Base-by-base conservation (phyloP, 2,888 invertebrate genomes). In the Orthosia gothica region DNA sequence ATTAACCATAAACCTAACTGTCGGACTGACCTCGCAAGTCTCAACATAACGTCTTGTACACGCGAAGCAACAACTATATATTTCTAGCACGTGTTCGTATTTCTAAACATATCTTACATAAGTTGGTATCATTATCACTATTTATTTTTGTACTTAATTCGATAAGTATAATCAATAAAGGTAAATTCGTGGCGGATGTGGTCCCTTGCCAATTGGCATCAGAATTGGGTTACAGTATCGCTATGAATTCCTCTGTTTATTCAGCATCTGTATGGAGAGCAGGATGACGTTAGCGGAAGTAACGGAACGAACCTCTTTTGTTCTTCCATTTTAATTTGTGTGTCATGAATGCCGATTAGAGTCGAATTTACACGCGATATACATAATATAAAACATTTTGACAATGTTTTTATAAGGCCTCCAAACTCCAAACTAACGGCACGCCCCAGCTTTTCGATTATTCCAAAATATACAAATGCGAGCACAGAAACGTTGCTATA, bases 221-320 rank as follows among this genome's bases (percentile, higher is more conserved):
- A 74, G 85, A 85, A 83, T 88, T 90, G 86, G 91, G 91, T 90
- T 89, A 87, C 72, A 85, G 84, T 85, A 85, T 89, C 81, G 82
- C 85, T 86, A 85, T 86, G 80, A 74, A 80, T 81, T 82, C 73
- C 68, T 88, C 88, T 90, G 85, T 91, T 90, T 89, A 90, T 91
- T 88, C 89, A 90, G 86, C 87, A 89, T 88, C 89, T 87, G 87
- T 86, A 84, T 85, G 76, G 83, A 86, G 70, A 81, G 79, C 81
- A 88, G 79, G 70, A 83, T 92, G 91, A 92, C 92, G 92, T 89
- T 85, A 87, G 81, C 93, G 93, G 93, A 93, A 90, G 87, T 93
- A 93, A 93, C 93, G 93, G 93, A 84, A 88, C 76, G 84, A 84
- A 89, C 81, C 87, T 90, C 90, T 89, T 91, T 92, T 92, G 92